Conservation (phyloP, 2,888 invertebrate species). For the Agrochola lota region DNA sequence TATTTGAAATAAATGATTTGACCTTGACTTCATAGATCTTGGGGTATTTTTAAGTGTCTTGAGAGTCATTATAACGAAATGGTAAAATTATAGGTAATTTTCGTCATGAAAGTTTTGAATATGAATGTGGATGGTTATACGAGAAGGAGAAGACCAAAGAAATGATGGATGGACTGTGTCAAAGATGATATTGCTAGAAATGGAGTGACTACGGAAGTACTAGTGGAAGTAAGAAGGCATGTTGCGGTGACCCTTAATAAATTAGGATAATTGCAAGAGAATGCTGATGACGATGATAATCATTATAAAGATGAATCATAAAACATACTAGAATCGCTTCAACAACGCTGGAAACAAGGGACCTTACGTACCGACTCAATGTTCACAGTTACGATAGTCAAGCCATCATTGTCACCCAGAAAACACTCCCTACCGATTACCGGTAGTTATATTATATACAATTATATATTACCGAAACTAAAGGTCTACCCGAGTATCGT, state of each 20-base stretch:
- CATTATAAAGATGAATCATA: not conserved
- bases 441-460: not conserved
- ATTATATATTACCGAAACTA: constrained; percentile 1
- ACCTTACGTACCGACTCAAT: not conserved
- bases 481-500: constrained; percentile 39
- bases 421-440: not conserved
- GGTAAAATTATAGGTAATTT: no score
- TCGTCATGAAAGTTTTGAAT: no score
- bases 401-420: not conserved
- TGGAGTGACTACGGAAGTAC: no score
- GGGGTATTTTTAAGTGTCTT: not conserved
- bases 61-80: no score
- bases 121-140: no score
- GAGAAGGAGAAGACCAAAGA: no score
- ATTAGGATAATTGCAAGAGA: no score
- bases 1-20: no score
- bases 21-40: not conserved
- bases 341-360: not conserved
- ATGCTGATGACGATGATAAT: not conserved
- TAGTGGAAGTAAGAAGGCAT: no score
- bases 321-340: not conserved
- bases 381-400: not conserved
- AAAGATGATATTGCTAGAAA: no score
- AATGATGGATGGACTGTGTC: no score
- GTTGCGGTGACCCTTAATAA: no score